phyloP scores from a whole-genome alignment of 2,797 vertebrate species.

The Argya squamiceps region DNA sequence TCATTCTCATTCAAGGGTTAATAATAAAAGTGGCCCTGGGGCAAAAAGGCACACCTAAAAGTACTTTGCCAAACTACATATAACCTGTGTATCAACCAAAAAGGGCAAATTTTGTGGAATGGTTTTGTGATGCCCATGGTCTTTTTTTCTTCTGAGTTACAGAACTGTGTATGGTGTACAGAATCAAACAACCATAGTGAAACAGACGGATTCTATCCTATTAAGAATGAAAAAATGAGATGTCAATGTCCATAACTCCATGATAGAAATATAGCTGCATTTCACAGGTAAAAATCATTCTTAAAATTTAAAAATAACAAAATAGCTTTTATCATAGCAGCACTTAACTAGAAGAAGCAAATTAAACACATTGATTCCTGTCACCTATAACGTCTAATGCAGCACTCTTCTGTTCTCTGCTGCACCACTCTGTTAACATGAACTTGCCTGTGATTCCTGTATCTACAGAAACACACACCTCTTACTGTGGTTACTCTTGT shows the following conservation, averaged over 20 bases:
- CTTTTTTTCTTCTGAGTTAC: neutral
- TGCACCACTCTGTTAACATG: neutral
- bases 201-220: neutral
- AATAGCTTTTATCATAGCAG: neutral
- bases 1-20: neutral
- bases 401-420: neutral
- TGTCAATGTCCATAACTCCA: neutral
- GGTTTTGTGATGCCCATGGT: neutral
- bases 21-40: neutral
- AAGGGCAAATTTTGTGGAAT: neutral
- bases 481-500: neutral
- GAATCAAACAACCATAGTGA: neutral
- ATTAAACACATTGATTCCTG: neutral
- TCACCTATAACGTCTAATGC: neutral
- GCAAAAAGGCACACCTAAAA: neutral
- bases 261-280: neutral
- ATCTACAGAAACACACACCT: neutral
- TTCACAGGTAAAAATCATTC: neutral
- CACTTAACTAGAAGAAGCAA: neutral
- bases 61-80: neutral
- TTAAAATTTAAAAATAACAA: neutral
- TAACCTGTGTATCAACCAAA: neutral
- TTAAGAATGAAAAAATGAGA: neutral
- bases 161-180: neutral
- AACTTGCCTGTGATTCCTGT: neutral